A percentile compares a stretch with the other conserved stretches of the same genome.
Conservation (phyloP, 2,797 vertebrate species). For the Taenioides sp. region DNA sequence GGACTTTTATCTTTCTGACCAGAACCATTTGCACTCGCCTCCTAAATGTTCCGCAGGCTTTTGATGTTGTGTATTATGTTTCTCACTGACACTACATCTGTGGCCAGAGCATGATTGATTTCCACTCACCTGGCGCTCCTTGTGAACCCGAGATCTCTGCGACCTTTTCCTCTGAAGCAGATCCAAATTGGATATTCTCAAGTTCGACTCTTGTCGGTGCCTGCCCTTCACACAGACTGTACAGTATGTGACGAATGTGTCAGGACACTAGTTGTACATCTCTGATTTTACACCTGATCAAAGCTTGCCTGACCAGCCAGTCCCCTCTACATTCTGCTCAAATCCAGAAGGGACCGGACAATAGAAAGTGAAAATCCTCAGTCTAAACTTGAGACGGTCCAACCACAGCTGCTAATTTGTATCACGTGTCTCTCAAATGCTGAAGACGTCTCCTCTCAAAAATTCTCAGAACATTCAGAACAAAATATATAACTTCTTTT, state of each 20-base stretch:
- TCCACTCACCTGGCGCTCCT: constrained; percentile 34
- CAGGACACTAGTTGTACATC: constrained; percentile 13
- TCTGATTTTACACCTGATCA: constrained; percentile 62
- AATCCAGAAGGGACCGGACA: no score
- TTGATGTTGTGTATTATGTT: constrained; percentile 7
- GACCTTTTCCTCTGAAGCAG: constrained; percentile 27
- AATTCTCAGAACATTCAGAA: no score
- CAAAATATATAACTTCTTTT: no score
- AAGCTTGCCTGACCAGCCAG: constrained; percentile 31
- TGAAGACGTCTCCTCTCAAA: no score
- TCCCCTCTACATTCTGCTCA: no score
- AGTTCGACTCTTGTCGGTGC: constrained; percentile 42
- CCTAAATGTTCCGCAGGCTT: constrained; percentile 5
- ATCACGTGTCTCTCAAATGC: no score
- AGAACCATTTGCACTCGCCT: neutral
- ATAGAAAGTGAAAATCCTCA: no score
- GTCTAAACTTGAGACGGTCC: no score
- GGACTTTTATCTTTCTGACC: constrained; percentile 12
- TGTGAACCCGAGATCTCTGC: constrained; percentile 40
- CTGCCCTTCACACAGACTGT: constrained; percentile 43
- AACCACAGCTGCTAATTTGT: no score
- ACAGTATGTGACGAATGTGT: constrained; percentile 55
- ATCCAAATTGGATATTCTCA: constrained; percentile 75
- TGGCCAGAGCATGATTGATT: constrained; percentile 33
- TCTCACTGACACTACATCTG: constrained; percentile 12